Percentiles rank a stretch among this genome's conserved stretches.
Evolutionary conservation across 2,888 invertebrate genomes (phyloP).

Genomic region (Stegana nigrithorax): DNA sequence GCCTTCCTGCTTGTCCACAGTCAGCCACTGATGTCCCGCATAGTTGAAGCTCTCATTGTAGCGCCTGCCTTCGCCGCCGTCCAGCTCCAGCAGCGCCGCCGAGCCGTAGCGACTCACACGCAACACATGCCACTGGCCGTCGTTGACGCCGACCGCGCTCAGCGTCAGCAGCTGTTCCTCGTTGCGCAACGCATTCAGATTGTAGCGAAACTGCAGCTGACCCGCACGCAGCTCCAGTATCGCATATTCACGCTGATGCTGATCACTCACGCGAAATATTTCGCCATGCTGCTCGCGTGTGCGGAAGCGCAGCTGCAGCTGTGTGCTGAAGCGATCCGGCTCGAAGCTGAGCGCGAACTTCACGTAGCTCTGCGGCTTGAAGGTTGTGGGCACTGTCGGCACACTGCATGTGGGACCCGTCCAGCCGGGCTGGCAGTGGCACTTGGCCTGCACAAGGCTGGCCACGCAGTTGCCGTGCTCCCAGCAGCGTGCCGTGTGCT

Average conservation of each 20-base stretch:
- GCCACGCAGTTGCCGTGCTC: slow-evolving; percentile 93
- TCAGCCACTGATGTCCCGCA: slow-evolving; percentile 89
- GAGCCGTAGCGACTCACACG: slow-evolving; percentile 90
- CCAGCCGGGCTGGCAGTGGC: slow-evolving; percentile 96
- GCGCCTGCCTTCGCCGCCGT: slow-evolving; percentile 92
- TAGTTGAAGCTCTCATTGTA: slow-evolving; percentile 93
- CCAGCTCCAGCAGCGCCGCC: slow-evolving; percentile 89
- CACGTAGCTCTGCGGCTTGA: slow-evolving; percentile 92
- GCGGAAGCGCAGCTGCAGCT: slow-evolving; percentile 91
- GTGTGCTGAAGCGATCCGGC: slow-evolving; percentile 89
- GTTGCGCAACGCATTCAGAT: slow-evolving; percentile 88
- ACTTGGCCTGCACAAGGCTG: slow-evolving; percentile 87
- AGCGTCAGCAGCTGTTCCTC: slow-evolving; percentile 90
- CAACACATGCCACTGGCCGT: slow-evolving; percentile 97
- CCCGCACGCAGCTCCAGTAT: slow-evolving; percentile 85
- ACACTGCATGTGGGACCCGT: slow-evolving; percentile 88
- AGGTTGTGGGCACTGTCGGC: slow-evolving; percentile 89
- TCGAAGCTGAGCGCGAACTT: slow-evolving; percentile 95
- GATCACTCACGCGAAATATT: slow-evolving; percentile 92
- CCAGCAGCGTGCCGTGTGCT: slow-evolving; percentile 86
- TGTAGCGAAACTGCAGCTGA: slow-evolving; percentile 88
- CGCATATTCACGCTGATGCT: slow-evolving; percentile 92
- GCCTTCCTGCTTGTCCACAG: slow-evolving; percentile 93
- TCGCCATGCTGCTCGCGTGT: slow-evolving; percentile 93
- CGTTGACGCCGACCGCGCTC: slow-evolving; percentile 87